Evolutionary conservation across 2,113 vertebrate genomes (phyloP), one percentile per base, ranked within the genome.

Genomic region (Parus major): DNA sequence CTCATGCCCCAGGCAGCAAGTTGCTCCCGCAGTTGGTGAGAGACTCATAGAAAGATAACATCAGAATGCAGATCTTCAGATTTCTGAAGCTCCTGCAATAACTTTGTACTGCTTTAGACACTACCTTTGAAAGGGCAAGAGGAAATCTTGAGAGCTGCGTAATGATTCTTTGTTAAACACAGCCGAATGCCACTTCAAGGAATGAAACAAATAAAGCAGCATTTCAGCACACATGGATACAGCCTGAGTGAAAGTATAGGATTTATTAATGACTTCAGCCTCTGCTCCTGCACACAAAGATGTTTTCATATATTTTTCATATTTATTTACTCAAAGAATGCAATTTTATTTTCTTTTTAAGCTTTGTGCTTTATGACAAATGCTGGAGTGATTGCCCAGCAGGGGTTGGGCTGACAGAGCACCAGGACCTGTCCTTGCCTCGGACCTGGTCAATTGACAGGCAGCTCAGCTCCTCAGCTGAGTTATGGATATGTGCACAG

Each of bases 1-100:
- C 91, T 92, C 64, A 47, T 47, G 76, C 89, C 50, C 77, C 70
- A 84, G 89, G 77, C 92, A 92, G 86, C 19, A n/a, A 92, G 49
- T 93, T 79, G 65, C 66, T 95, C 80, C 72, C 3, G 8, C 24
- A 80, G 64, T 46, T 86, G 65, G 65, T 53, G 61, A 25, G 49
- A 86, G 35, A 41, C 41, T 68, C 23, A 15, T 3, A 60, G 57
- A 71, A 95, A 75, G 83, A 65, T 29, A 92, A 75, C 0, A 2
- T 69, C 49, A 82, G 49, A 76, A 56, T 23, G 41, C 53, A 79
- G 70, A 79, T 68, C 57, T 82, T 63, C 3, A 1, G 39, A 75
- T 91, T 88, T 59, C 69, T 52, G 72, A 81, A 86, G 56, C 61
- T 66, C 65, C 76, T 69, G 36, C 46, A 85, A 35, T 72, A 87